Evolutionary conservation across 2,113 vertebrate genomes (phyloP), one percentile per base, ranked within the genome.

Genomic region (Sinocyclocheilus maitianheensis): DNA sequence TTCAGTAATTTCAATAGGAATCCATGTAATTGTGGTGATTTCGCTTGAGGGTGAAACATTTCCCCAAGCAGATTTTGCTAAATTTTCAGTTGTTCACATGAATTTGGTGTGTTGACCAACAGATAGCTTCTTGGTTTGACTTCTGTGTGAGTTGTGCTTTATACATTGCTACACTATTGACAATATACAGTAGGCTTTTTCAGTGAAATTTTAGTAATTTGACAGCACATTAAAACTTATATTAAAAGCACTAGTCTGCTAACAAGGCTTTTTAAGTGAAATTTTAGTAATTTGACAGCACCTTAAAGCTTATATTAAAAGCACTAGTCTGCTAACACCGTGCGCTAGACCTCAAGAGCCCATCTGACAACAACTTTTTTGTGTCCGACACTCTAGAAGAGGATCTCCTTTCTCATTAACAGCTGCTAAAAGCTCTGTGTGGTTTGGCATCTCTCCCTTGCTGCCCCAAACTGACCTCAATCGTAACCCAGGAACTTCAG

Each of bases 361-460:
- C 26, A 8, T 83, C 60, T 60, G 63, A 46, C 75, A 84, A 40
- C 67, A 26, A 12, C 80, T 77, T 60, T 77, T 87, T 40, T 87
- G 37, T 34, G 30, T 71, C 74, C 1, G 6, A 10, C 77, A 58
- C 76, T 30, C 48, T 80, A 55, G 69, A 58, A 72, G 58, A 81
- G 58, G 72, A 77, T 74, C 65, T 11, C 30, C 65, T 81, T 81
- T 86, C 84, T 81, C 84, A 86, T 86, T 88, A 85, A 83, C 63
- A 63, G 43, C 87, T 84, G 20, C 48, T 76, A 62, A 89, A 81
- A 46, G 26, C 22, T 75, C 60, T 51, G 46, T 83, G 84, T 75
- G n/a, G 46, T 84, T 86, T 20, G 26, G 76, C 76, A 84, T 77
- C 37, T 84, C 58, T 81, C 81, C 80, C 40, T 76, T 51, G 62